Base-by-base conservation (phyloP, 2,113 vertebrate genomes). In the Pterocles burchelli region DNA sequence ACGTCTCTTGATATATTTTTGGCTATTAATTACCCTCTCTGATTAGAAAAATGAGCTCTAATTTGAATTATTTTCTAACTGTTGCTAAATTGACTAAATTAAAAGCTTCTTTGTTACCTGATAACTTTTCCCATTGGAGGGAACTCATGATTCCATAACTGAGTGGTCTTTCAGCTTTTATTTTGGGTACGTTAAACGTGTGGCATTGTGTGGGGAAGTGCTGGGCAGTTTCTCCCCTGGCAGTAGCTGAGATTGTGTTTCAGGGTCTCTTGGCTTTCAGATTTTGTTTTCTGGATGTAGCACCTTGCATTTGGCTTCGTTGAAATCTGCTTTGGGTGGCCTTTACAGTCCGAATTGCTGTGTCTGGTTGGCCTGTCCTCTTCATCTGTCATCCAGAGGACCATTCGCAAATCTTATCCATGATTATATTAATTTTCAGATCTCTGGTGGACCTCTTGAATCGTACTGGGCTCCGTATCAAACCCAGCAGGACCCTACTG, bases 391-490 rank as follows among this genome's bases (percentile, higher is more conserved):
- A 29, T 17, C 45, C 68, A 18, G 14, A 67, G 41, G 33, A 29
- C 33, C 26, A 20, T 52, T 46, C 12, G 22, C 33, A 52, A 36
- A 49, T 49, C 25, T 31, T 34, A 15, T 10, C 62, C 2, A 3
- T 43, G 68, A 15, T 62, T 36, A 33, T 57, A 43, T 68, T 58
- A 8, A 46, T 73, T 62, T 91, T 8, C 49, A 52, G 36, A 19
- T 31, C 65, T 17, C 2, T 20, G 34, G 24, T 4, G 31, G 36
- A 38, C 20, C 17, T 88, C 78, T 61, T 51, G 43, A 46, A 16
- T 66, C 0, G 3, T 33, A 13, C 28, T 0, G 0, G 33, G 65
- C 59, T 62, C 33, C 1, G 0, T 17, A 26, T 45, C 36, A 31
- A 73, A 48, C 54, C 36, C 24, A 7, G 17, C 54, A 62, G 75